Base-by-base conservation (phyloP, 2,888 invertebrate genomes). In the Patella caerulea region DNA sequence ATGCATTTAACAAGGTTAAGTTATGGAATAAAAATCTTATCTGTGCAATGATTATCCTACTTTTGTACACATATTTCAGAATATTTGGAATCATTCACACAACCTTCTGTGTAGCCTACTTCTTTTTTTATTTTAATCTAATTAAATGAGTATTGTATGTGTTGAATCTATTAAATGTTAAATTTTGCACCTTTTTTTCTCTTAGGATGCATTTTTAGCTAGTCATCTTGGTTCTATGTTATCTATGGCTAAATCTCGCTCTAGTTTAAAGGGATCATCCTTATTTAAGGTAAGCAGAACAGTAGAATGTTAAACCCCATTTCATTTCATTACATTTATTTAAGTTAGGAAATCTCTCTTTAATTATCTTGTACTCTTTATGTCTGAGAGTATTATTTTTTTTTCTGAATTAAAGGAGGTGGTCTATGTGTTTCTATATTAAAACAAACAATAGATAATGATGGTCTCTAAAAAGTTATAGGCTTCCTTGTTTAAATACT, bases 221-320 rank as follows among this genome's bases (percentile, higher is more conserved):
- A 83, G 83, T 65, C 81, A 83, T 72, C 72, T 86, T 69, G 86
- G 86, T 15, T 87, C 88, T 53, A 84, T 83, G 82, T 74, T 87
- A 59, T 81, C 83, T 5, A 77, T 82, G 75, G 84, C 81, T 29
- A 85, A 79, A 72, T 83, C 84, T 2, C 79, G 77, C 72, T 69
- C 72, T 34, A 83, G 80, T 75, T 78, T 85, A 54, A 65, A 54
- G 14, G 54, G 45, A 2, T 69, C 54, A 11, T n/a, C 29, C n/a
- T 45, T 59, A 24, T 56, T 34, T 29, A 65, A 17, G 71, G 73
- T 70, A 29, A 17, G 59, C 29, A 72, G 56, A 59, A 59, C 1
- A 59, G 17, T 17, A n/a, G 17, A 2, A 59, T 2, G 29, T 29
- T 29, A 29, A 29, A n/a, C 29, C 29, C 29, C 29, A 29, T 29